Evolutionary conservation across 2,888 invertebrate genomes (phyloP).

Genomic region (Stratiomys singularior): DNA sequence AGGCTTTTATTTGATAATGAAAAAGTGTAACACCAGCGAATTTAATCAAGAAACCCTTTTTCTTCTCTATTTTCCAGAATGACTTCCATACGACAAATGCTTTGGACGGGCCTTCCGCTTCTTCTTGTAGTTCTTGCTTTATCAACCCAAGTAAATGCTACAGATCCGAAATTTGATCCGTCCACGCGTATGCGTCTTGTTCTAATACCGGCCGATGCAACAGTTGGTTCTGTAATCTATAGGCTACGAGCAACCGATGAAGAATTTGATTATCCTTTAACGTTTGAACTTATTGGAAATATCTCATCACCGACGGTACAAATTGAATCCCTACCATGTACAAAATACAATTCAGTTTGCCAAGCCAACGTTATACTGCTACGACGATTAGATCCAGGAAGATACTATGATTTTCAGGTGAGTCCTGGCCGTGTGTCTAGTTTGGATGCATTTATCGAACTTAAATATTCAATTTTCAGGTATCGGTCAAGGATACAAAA

Average conservation of each 20-base stretch:
- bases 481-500: conserved; percentile 78
- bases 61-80: conserved; percentile 48
- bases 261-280: conserved; percentile 86
- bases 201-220: conserved; percentile 84
- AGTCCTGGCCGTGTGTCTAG: conserved; percentile 53
- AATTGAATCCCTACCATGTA: conserved; percentile 84
- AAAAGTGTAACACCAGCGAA: no score
- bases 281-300: conserved; percentile 81
- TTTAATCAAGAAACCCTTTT: background rate
- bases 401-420: conserved; percentile 83
- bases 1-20: no score
- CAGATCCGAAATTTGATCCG: conserved; percentile 86
- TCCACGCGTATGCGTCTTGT: conserved; percentile 85
- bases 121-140: conserved; percentile 57
- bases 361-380: conserved; percentile 87
- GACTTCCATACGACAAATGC: conserved; percentile 47
- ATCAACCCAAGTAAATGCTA: conserved; percentile 62
- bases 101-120: conserved; percentile 47
- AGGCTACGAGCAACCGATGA: conserved; percentile 87
- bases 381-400: conserved; percentile 80
- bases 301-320: conserved; percentile 80
- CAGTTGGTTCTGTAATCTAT: conserved; percentile 86
- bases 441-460: background rate
- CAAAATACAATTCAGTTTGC: conserved; percentile 86
- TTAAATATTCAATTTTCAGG: no score